Percentiles rank a stretch among this genome's conserved stretches.
These are phyloP conservation scores for Conistra vaccinii DNA, from an alignment of 2,888 invertebrate species.

Conservation along the genomic window DNA sequence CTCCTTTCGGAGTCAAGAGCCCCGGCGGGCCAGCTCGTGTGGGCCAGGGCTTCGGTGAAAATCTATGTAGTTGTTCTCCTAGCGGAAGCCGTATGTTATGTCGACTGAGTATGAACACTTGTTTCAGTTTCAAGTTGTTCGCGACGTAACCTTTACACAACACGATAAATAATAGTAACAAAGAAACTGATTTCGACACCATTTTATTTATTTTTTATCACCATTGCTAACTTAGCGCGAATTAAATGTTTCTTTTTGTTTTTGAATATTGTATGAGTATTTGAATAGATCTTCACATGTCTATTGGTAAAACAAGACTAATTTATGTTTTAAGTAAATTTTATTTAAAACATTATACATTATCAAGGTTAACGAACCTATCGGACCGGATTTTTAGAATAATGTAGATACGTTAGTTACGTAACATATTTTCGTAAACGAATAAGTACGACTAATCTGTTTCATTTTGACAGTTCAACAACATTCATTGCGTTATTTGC, in stretches of 20 bases:
- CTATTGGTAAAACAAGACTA: conserved; percentile 26
- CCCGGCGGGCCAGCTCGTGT: no score
- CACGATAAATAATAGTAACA: no score
- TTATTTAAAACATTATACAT: neutral
- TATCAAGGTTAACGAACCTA: neutral
- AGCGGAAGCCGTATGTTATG: no score
- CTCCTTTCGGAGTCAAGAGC: conserved; percentile 39
- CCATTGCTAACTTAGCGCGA: neutral
- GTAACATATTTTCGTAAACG: no score
- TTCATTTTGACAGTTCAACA: no score
- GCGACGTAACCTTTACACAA: no score
- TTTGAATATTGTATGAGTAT: neutral
- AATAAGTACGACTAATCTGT: no score
- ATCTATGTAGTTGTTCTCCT: no score
- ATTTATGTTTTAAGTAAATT: neutral
- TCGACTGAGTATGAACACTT: conserved; percentile 49
- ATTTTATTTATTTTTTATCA: conserved; percentile 37
- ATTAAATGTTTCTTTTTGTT: neutral
- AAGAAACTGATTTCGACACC: conserved; percentile 31
- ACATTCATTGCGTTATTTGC: no score
- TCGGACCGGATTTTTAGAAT: conserved; percentile 8
- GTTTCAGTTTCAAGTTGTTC: no score
- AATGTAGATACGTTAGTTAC: no score
- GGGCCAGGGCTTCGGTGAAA: no score
- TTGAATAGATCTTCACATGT: conserved; percentile 8